Percentiles rank a stretch among this genome's conserved stretches.
These are phyloP conservation scores for Liopterus haemorrhoidalis DNA, from an alignment of 2,888 invertebrate genomes.

Conservation along the genomic window DNA sequence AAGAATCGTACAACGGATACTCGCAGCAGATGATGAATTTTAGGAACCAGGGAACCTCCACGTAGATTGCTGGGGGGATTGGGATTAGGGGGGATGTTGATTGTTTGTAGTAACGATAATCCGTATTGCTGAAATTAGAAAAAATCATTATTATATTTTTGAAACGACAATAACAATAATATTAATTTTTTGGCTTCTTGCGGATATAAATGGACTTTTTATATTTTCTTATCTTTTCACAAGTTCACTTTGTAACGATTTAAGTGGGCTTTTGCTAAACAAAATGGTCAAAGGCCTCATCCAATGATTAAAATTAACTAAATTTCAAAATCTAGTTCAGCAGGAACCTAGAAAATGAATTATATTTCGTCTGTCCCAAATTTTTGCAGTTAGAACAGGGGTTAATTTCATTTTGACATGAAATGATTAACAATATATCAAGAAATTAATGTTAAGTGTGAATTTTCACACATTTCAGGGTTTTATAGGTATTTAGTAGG, in stretches of 20 bases:
- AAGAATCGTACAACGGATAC: constrained; percentile 77
- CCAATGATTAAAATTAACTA: no score
- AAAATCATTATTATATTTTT: constrained; percentile 10
- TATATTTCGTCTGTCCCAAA: no score
- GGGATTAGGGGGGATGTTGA: constrained; percentile 86
- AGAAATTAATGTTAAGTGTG: no score
- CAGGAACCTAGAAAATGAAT: no score
- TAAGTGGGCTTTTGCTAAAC: no score
- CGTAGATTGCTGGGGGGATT: constrained; percentile 79
- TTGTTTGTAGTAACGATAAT: constrained; percentile 81
- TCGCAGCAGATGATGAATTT: constrained; percentile 84
- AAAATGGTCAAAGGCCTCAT: no score
- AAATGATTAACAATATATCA: no score
- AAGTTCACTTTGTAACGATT: background rate
- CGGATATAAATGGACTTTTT: constrained; percentile 12
- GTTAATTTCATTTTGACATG: no score
- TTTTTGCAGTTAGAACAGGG: no score
- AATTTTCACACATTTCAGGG: no score
- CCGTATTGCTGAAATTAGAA: constrained; percentile 60
- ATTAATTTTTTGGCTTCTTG: constrained; percentile 8
- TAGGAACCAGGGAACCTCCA: constrained; percentile 75
- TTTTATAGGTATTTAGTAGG: no score
- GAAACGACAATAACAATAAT: constrained; percentile 12
- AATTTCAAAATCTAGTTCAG: no score
- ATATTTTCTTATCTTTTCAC: background rate